Base-by-base conservation (phyloP, 2,797 vertebrate genomes). In the Eulemur mongoz region DNA sequence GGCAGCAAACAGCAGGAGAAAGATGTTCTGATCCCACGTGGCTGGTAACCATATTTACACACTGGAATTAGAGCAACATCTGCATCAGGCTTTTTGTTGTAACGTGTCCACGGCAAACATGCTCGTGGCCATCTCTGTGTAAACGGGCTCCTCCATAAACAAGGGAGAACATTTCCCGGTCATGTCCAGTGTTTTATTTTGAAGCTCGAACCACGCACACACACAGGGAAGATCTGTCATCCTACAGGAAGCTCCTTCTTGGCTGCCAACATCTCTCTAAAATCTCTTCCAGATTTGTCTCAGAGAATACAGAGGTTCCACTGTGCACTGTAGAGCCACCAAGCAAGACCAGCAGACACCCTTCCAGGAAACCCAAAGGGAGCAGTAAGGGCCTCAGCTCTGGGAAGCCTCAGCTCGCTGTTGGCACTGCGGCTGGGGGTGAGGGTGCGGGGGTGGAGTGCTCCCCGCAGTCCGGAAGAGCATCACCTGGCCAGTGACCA, bases 401-500 rank as follows among this genome's bases (percentile, higher is more conserved):
- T 25, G 7, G 89, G 12, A n/a, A 52, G 83, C 30, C 9, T 0
- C 45, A 40, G 48, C 10, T 20, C 2, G 0, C 7, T 11, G 5
- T 7, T 25, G 35, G 1, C 12, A 32, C 73, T 2, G 11, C 25
- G 25, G 13, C 13, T 38, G 15, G 83, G 30, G 22, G 20, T 5
- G 4, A 27, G 30, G 14, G n/a, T 0, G 7, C 18, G 3, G 15
- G 38, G n/a, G 14, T 0, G 1, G 40, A 25, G 10, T 4, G 22
- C 22, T 14, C 3, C 11, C 2, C 0, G 2, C 4, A 0, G 43
- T 5, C 76, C 3, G n/a, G 13, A 6, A 0, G 8, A 25, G 27
- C 27, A 7, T 10, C 23, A 8, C 17, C 23, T 4, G 1, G 63
- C 40, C 40, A 25, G 5, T 1, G 4, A 30, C 27, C 17, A 0